These are phyloP conservation scores for Nothoprocta perdicaria DNA, from an alignment of 2,113 vertebrate species.

Conservation along the genomic window DNA sequence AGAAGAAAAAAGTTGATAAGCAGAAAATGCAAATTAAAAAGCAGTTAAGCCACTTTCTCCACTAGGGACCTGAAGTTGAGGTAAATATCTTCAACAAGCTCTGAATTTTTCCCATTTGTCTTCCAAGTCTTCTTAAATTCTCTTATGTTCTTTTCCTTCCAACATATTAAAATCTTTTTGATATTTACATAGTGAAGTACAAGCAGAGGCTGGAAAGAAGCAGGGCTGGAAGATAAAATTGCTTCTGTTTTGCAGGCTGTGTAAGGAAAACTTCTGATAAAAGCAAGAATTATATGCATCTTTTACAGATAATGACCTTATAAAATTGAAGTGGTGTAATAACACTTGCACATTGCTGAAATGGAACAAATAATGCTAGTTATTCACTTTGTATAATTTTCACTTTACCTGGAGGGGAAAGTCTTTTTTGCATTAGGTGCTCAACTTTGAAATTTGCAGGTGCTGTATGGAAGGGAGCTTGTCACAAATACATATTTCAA, in stretches of 20 bases:
- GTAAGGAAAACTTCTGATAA: background rate
- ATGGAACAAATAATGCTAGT: background rate
- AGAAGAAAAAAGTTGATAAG: background rate
- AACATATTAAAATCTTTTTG: constrained; percentile 36
- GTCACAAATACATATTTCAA: background rate
- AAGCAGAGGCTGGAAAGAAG: constrained; percentile 7
- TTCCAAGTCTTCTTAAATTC: constrained; percentile 19
- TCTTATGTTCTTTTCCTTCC: constrained; percentile 28
- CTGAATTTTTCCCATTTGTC: background rate
- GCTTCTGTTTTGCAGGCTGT: background rate
- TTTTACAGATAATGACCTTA: background rate
- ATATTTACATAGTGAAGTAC: constrained; percentile 32
- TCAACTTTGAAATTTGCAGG: background rate
- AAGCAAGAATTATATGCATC: background rate
- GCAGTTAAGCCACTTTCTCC: background rate
- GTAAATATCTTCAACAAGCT: background rate
- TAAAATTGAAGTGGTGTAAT: background rate
- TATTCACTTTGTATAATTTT: background rate
- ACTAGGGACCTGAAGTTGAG: background rate
- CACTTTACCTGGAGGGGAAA: background rate
- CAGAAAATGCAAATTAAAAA: constrained; percentile 27
- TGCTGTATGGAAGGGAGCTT: background rate
- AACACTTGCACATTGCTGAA: background rate
- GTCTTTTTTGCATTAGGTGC: background rate
- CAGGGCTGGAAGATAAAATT: background rate